Base-by-base conservation (phyloP, 2,888 invertebrate species). In the Ectemnius continuus region DNA sequence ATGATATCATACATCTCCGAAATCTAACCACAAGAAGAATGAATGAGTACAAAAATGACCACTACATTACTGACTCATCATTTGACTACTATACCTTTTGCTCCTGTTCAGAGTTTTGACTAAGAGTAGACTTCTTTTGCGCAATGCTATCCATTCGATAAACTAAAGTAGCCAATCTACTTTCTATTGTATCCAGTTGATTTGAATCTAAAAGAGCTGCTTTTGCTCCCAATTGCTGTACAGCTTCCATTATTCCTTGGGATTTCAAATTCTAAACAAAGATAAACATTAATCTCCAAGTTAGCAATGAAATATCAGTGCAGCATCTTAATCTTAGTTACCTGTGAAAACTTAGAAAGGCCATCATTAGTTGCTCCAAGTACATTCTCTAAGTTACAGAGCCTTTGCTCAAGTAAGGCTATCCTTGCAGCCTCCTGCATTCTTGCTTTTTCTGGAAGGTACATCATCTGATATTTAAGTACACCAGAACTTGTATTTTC, bases 121-220 rank as follows among this genome's bases (percentile, higher is more conserved):
- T 88, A 84, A 84, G 62, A 8, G 82, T 68, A 8, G 85, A 73
- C 61, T 92, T 95, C 80, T 93, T 93, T 91, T 92, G 95, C 69
- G 92, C 91, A 57, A 96, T 92, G 52, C 94, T 94, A 81, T 96
- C 96, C 91, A 98, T 94, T 91, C 95, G 96, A 66, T 95, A 93
- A 4, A 95, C 92, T 59, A 98, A 92, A 13, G 95, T 93, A 0
- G 94, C 92, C 59, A 97, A 92, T 70, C 97, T 93, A 2, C 95
- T 95, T 90, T 98, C 98, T 65, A 97, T 95, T 58, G 94, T 93
- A 87, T 98, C 97, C 75, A 98, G 90, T 88, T 98, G 97, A 14
- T 93, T 92, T 0, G 96, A 94, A 85, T 98, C 97, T 76, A 98
- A 91, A 14, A 98, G 91, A 13, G 95, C 93, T 52, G 97, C 93